These are phyloP conservation scores for Panthera leo DNA, from an alignment of 2,113 vertebrate species.

Conservation along the genomic window DNA sequence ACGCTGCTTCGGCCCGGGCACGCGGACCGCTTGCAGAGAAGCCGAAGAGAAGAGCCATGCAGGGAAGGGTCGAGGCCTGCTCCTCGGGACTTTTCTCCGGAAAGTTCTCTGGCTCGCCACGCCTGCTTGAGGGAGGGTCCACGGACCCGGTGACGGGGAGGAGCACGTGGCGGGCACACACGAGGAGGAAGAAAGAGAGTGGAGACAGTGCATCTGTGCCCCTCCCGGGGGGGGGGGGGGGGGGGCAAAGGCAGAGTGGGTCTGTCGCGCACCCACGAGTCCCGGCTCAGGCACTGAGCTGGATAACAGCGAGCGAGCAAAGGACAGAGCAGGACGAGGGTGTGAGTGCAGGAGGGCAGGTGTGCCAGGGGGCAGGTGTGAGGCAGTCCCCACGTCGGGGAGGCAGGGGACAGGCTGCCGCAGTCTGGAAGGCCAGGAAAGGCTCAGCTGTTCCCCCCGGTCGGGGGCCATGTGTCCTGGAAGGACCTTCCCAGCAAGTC, in stretches of 20 bases:
- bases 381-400: too few species aligned
- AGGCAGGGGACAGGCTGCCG: accelerated
- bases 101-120: accelerated
- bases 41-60: neutral
- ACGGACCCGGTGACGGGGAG: accelerated
- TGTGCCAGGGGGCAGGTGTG: too few species aligned
- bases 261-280: accelerated
- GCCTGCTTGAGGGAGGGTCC: accelerated
- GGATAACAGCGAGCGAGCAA: too few species aligned
- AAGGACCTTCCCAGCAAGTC: neutral
- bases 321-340: neutral
- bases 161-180: too few species aligned
- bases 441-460: accelerated
- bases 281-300: neutral
- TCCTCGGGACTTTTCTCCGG: neutral
- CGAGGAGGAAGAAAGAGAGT: neutral
- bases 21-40: too few species aligned
- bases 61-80: too few species aligned
- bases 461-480: accelerated
- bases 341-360: neutral
- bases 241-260: accelerated
- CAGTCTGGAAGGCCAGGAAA: accelerated
- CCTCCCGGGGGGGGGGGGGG: too few species aligned
- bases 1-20: too few species aligned
- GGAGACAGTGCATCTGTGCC: neutral